Evolutionary conservation across 92 coral and sea anemone genomes (phyloP).

Genomic region (Blastomussa wellsi): DNA sequence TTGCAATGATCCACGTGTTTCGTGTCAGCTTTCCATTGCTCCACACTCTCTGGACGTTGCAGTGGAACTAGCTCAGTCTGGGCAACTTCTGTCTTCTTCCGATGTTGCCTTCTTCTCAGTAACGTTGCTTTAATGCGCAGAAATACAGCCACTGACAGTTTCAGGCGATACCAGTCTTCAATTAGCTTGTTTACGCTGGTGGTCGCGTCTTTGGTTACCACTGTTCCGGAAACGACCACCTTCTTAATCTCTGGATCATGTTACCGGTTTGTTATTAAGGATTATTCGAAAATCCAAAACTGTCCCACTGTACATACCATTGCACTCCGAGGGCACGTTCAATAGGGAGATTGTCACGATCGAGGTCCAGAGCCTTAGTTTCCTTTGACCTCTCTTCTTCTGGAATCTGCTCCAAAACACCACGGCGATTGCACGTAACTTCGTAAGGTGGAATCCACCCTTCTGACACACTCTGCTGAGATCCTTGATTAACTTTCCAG

Average conservation of each 20-base stretch:
- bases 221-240: too few relatives aligned
- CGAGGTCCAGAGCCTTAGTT: conserved; percentile 30
- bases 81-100: too few relatives aligned
- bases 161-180: too few relatives aligned
- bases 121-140: too few relatives aligned
- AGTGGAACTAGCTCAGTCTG: too few relatives aligned
- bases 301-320: conserved; percentile 64
- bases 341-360: conserved; percentile 40
- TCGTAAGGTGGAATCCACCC: conserved; percentile 55
- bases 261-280: conserved; percentile 52
- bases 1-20: neutral
- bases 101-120: too few relatives aligned
- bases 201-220: too few relatives aligned
- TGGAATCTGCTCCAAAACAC: conserved; percentile 50
- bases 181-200: too few relatives aligned
- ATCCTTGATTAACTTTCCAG: conserved; percentile 38
- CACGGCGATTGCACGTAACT: conserved; percentile 47
- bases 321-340: conserved; percentile 67
- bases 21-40: too few relatives aligned
- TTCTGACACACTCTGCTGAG: conserved; percentile 20
- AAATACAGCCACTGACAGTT: too few relatives aligned
- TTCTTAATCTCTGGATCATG: too few relatives aligned
- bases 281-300: conserved; percentile 47
- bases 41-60: too few relatives aligned
- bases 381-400: conserved; percentile 48